Conservation (phyloP, 2,888 invertebrate genomes). For the Agonopterix arenella region DNA sequence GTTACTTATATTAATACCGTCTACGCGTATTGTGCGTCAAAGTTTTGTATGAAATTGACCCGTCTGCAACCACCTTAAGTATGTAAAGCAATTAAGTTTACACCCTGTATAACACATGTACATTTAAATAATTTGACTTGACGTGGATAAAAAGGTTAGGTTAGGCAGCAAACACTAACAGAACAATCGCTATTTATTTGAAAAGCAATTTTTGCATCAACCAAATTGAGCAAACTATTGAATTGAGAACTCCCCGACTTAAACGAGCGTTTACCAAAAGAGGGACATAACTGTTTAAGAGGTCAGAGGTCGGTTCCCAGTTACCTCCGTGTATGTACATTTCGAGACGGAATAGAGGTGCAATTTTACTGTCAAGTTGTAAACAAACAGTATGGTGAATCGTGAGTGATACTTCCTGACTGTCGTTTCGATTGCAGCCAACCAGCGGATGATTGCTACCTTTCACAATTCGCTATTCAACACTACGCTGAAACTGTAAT, state of each 20-base stretch:
- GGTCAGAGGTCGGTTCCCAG: conserved; percentile 5
- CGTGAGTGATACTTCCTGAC: conserved; percentile 29
- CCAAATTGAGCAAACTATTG: too few species aligned
- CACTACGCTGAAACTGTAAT: too few species aligned
- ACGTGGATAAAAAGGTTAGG: too few species aligned
- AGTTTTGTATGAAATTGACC: too few species aligned
- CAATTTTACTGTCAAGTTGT: conserved; percentile 35
- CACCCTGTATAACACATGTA: too few species aligned
- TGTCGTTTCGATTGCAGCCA: conserved; percentile 17
- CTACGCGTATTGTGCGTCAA: too few species aligned
- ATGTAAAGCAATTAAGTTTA: too few species aligned
- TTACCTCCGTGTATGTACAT: conserved; percentile 3
- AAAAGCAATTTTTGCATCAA: conserved; percentile 32
- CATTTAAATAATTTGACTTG: too few species aligned
- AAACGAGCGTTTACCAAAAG: conserved; percentile 4
- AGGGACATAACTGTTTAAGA: not conserved
- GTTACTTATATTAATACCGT: too few species aligned
- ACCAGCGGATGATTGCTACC: conserved; percentile 14
- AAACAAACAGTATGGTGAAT: conserved; percentile 22
- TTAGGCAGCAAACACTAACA: too few species aligned
- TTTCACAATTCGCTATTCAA: too few species aligned
- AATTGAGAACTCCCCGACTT: not conserved
- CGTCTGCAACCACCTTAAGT: too few species aligned
- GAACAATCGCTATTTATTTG: conserved; percentile 51
- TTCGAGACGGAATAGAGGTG: conserved; percentile 10